A percentile compares a stretch with the other conserved stretches of the same genome.
These are phyloP conservation scores for Rhipidura dahli DNA, from an alignment of 2,113 vertebrate genomes.

Conservation along the genomic window DNA sequence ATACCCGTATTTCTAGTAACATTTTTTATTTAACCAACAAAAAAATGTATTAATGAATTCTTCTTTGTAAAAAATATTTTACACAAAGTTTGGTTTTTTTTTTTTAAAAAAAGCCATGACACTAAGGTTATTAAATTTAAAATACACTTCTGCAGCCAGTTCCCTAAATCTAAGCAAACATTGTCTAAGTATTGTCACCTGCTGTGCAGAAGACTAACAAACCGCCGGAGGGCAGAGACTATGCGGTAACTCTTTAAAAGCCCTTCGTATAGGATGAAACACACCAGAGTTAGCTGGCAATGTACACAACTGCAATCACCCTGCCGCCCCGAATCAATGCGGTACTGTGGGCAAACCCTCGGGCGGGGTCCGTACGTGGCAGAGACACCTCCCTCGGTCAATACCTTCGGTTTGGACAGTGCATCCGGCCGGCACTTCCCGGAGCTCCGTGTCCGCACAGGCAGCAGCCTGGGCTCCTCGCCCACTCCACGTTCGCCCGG, in stretches of 20 bases:
- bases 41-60: not conserved
- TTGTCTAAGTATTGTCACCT: not conserved
- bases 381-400: conserved; percentile 23
- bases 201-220: not conserved
- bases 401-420: not conserved
- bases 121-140: not conserved
- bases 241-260: not conserved
- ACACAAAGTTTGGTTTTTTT: accelerated
- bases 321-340: not conserved
- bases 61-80: not conserved
- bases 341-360: not conserved
- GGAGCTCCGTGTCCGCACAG: not conserved
- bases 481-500: accelerated
- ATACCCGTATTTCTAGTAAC: not conserved
- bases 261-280: accelerated
- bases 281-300: not conserved
- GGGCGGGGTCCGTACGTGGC: not conserved
- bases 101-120: not conserved
- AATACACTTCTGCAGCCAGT: not conserved
- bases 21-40: not conserved
- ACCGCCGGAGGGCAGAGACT: not conserved
- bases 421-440: not conserved
- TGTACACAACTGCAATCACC: accelerated
- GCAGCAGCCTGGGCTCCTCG: not conserved
- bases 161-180: not conserved